phyloP scores from a whole-genome alignment of 2,113 vertebrate genomes.

The Lynx canadensis region DNA sequence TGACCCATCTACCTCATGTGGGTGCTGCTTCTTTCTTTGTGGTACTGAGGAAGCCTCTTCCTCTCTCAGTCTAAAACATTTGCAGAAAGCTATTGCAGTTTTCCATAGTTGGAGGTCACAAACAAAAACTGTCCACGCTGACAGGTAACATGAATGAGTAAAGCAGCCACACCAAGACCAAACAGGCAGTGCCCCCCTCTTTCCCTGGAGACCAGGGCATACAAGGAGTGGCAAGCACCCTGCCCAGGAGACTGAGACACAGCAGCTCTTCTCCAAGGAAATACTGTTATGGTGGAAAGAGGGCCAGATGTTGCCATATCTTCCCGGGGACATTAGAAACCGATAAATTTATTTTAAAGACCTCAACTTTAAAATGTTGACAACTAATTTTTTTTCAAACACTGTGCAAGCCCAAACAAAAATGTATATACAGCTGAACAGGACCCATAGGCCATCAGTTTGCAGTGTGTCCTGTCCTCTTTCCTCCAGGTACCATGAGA shows the following conservation, averaged over 20 bases:
- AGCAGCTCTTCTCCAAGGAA: neutral
- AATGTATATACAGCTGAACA: neutral
- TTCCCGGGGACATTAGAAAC: neutral
- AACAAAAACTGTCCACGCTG: neutral
- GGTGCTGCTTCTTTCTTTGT: neutral
- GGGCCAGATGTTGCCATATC: neutral
- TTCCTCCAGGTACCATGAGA: neutral
- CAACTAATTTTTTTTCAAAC: neutral
- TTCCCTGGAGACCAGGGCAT: neutral
- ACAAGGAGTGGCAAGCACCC: fast-evolving
- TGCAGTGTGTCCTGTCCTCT: neutral
- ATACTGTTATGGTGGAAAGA: neutral
- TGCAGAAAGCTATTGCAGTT: neutral
- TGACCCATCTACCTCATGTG: fast-evolving
- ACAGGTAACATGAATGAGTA: neutral
- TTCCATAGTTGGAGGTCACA: neutral
- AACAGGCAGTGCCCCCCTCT: fast-evolving
- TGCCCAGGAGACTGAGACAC: neutral
- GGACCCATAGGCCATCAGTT: neutral
- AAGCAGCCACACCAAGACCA: neutral
- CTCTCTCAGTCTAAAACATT: neutral
- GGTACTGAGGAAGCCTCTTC: neutral
- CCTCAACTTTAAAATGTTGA: neutral
- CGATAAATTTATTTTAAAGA: neutral
- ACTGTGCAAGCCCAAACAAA: neutral